Evolutionary conservation across 2,888 invertebrate genomes (phyloP).

Genomic region (Pantelozetes paolii): DNA sequence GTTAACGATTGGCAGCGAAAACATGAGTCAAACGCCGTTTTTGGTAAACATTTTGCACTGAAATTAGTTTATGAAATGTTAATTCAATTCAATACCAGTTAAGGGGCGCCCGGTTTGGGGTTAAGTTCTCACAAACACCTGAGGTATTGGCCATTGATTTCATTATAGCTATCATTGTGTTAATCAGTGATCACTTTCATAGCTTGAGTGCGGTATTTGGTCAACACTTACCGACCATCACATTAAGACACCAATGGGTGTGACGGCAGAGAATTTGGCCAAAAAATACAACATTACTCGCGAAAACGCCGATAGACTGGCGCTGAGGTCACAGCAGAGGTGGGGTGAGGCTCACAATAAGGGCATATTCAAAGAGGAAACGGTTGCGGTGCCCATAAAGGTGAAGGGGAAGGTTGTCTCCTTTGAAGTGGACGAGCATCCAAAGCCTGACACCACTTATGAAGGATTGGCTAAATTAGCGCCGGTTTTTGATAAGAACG

Average conservation of each 20-base stretch:
- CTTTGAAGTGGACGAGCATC: slow-evolving; percentile 85
- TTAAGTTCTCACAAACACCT: slow-evolving; percentile 53
- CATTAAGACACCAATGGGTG: slow-evolving; percentile 88
- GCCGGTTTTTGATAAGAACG: slow-evolving; percentile 87
- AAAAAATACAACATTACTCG: slow-evolving; percentile 74
- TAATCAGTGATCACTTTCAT: neutral
- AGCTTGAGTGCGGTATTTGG: slow-evolving; percentile 86
- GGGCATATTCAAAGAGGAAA: slow-evolving; percentile 84
- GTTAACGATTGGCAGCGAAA: slow-evolving; percentile 87
- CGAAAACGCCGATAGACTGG: slow-evolving; percentile 78
- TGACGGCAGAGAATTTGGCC: slow-evolving; percentile 90
- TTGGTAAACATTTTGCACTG: slow-evolving; percentile 56
- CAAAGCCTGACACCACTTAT: slow-evolving; percentile 77
- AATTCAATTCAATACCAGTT: neutral
- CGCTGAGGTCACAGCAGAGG: slow-evolving; percentile 73
- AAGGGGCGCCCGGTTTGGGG: slow-evolving; percentile 80
- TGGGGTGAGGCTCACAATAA: slow-evolving; percentile 86
- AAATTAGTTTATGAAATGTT: neutral
- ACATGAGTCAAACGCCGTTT: slow-evolving; percentile 90
- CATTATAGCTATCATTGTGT: neutral
- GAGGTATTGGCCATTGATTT: neutral
- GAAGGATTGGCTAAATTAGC: slow-evolving; percentile 79
- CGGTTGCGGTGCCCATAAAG: slow-evolving; percentile 76
- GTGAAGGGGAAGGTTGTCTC: slow-evolving; percentile 65
- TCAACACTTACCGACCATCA: slow-evolving; percentile 77